Percentiles rank a stretch among this genome's conserved stretches.
Evolutionary conservation across 2,113 vertebrate species (phyloP).

Genomic region (Gavia stellata): DNA sequence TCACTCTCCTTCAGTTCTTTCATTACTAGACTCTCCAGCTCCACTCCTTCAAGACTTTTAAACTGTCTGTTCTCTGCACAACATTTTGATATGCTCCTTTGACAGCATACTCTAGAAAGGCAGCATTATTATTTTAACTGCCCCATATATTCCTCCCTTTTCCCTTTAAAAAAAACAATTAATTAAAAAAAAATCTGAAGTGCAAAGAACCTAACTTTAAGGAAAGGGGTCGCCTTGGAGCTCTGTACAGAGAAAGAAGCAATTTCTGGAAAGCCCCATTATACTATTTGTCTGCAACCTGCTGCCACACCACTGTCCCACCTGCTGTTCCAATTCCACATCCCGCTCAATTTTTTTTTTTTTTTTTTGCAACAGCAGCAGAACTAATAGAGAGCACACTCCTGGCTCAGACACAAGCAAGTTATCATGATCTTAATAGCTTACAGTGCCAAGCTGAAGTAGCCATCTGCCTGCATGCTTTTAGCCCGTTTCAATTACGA

Average conservation of each 20-base stretch:
- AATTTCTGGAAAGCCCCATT: background rate
- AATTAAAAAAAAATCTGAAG: background rate
- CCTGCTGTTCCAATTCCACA: background rate
- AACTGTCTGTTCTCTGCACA: background rate
- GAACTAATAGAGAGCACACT: background rate
- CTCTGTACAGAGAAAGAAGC: background rate
- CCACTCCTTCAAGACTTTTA: background rate
- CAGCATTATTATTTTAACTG: background rate
- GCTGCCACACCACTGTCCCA: background rate
- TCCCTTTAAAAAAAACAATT: background rate
- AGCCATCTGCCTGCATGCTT: slow-evolving; percentile 45
- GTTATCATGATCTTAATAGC: background rate
- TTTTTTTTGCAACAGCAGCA: background rate
- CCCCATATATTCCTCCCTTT: background rate
- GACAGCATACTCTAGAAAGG: background rate
- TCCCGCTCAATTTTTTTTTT: rapidly evolving
- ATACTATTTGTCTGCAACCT: background rate
- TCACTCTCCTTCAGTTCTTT: background rate
- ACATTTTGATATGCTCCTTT: background rate
- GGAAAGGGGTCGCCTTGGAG: background rate
- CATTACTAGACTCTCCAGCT: background rate
- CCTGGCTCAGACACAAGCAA: background rate
- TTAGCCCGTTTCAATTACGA: background rate
- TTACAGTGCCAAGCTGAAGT: background rate
- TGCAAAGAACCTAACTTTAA: background rate